Conservation (phyloP, 2,888 invertebrate genomes). For the Apantesis nais region DNA sequence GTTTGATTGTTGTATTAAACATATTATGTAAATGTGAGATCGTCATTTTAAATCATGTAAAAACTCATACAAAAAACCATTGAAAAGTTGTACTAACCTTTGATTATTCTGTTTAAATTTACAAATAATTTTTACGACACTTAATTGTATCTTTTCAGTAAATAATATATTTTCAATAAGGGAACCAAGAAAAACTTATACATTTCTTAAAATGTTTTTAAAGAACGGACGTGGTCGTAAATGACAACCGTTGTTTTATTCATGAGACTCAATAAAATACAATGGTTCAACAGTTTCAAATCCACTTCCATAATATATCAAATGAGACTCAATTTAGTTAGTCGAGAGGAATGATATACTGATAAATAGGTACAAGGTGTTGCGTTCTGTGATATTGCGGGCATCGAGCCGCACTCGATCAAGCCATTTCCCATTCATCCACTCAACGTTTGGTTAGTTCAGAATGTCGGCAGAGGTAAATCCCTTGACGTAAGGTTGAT, state of each 20-base stretch:
- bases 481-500: slow-evolving; percentile 11
- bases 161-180: slow-evolving; percentile 6
- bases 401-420: slow-evolving; percentile 30
- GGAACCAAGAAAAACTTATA: slow-evolving; percentile 20
- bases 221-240: slow-evolving; percentile 35
- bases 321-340: slow-evolving; percentile 22
- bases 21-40: background rate
- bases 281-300: slow-evolving; percentile 41
- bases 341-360: slow-evolving; percentile 21
- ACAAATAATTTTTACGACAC: too few species aligned
- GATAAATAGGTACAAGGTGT: slow-evolving; percentile 27
- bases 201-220: slow-evolving; percentile 24
- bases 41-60: background rate
- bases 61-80: background rate
- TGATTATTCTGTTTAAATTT: background rate
- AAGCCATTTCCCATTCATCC: slow-evolving; percentile 34
- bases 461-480: slow-evolving; percentile 24
- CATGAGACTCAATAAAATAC: slow-evolving; percentile 39
- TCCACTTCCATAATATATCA: slow-evolving; percentile 38
- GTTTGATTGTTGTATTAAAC: background rate
- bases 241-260: slow-evolving; percentile 42
- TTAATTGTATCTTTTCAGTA: background rate
- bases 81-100: background rate
- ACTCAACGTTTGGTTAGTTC: slow-evolving; percentile 25
- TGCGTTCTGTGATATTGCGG: slow-evolving; percentile 31